phyloP scores from a whole-genome alignment of 2,113 vertebrate genomes.

The Rallus limicola region DNA sequence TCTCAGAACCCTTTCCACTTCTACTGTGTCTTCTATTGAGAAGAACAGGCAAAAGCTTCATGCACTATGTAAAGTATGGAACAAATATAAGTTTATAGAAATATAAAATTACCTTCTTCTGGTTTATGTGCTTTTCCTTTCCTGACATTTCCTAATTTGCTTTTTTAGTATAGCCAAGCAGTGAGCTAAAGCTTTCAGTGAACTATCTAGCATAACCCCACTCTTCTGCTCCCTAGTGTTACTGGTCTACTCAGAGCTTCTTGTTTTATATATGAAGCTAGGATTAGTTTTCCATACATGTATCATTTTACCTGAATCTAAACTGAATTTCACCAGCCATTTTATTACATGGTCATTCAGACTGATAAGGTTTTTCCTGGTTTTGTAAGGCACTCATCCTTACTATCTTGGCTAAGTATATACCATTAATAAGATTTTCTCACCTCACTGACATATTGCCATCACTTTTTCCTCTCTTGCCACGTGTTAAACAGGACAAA shows the following conservation, averaged over 20 bases:
- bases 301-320: slow-evolving; percentile 15
- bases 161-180: not conserved
- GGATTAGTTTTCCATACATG: not conserved
- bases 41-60: not conserved
- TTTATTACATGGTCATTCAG: slow-evolving; percentile 1
- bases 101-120: not conserved
- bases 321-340: not conserved
- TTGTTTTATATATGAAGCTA: slow-evolving; percentile 51
- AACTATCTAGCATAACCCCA: not conserved
- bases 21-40: not conserved
- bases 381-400: not conserved
- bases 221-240: not conserved
- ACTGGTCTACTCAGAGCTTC: not conserved
- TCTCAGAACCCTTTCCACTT: not conserved
- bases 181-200: not conserved
- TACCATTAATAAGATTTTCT: not conserved
- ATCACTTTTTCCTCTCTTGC: not conserved
- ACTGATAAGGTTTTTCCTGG: not conserved
- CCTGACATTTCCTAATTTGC: not conserved
- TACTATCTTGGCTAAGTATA: not conserved
- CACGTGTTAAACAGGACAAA: not conserved
- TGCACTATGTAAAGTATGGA: not conserved
- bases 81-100: not conserved
- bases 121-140: not conserved
- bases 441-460: not conserved